Conservation (phyloP, 2,797 vertebrate genomes). For the Prionace glauca region DNA sequence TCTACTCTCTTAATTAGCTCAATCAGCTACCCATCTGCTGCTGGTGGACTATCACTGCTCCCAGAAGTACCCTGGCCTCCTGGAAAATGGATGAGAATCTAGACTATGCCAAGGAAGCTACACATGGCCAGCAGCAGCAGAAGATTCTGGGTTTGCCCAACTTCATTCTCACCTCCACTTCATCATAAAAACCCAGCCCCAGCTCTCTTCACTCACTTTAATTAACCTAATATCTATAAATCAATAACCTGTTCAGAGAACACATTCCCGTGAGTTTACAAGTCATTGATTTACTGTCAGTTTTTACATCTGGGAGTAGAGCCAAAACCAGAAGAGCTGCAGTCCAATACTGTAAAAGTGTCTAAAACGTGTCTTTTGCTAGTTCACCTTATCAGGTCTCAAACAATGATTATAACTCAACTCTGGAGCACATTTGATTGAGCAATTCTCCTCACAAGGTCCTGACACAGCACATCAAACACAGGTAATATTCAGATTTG, state of each 20-base stretch:
- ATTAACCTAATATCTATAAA: background rate
- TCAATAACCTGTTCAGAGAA: background rate
- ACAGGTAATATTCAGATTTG: background rate
- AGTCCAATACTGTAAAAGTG: background rate
- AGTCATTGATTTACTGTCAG: slow-evolving; percentile 3
- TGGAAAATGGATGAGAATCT: background rate
- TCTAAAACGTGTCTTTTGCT: background rate
- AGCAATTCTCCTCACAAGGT: background rate
- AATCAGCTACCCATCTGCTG: background rate
- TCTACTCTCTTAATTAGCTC: background rate
- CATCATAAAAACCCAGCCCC: background rate
- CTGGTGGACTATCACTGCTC: background rate
- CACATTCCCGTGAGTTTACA: background rate
- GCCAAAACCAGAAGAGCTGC: background rate
- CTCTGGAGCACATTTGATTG: background rate
- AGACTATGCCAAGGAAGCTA: background rate
- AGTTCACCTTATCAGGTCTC: background rate
- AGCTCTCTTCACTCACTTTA: background rate
- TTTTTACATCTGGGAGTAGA: background rate
- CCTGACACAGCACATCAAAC: slow-evolving; percentile 2
- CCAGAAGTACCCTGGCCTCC: background rate
- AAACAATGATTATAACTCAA: background rate
- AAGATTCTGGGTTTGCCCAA: background rate
- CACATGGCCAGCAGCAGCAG: background rate
- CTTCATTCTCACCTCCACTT: background rate